phyloP scores from a whole-genome alignment of 2,888 invertebrate species.

The Melanchra persicariae region DNA sequence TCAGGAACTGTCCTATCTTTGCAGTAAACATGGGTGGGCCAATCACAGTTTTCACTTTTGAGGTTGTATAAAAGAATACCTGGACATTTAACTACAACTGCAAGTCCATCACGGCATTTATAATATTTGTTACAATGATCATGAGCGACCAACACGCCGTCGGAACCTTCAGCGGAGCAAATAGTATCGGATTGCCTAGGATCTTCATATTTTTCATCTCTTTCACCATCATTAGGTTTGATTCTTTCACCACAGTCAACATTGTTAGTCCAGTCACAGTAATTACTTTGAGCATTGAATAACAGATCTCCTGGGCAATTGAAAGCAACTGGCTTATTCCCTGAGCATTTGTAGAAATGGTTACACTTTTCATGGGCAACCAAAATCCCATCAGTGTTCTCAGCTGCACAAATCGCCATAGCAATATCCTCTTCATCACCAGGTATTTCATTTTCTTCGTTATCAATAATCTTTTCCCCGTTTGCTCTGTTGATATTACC shows the following conservation, averaged over 20 bases:
- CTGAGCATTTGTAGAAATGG: constrained; percentile 71
- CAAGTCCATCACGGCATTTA: constrained; percentile 68
- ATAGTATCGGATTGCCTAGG: constrained; percentile 69
- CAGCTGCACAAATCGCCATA: constrained; percentile 62
- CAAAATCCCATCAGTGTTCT: constrained; percentile 65
- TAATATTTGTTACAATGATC: constrained; percentile 75
- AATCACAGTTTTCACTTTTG: constrained; percentile 70
- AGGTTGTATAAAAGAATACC: constrained; percentile 70
- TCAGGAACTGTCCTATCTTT: constrained; percentile 64
- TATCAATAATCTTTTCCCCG: not conserved
- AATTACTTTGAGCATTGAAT: constrained; percentile 58
- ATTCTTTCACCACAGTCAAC: constrained; percentile 65
- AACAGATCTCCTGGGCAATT: constrained; percentile 64
- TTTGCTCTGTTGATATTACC: not conserved
- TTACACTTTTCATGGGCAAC: constrained; percentile 73
- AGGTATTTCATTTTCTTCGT: constrained; percentile 19
- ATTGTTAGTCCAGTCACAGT: constrained; percentile 66
- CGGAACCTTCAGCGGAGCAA: constrained; percentile 67
- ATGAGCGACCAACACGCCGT: constrained; percentile 72
- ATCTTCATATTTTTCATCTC: constrained; percentile 45
- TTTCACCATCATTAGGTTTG: constrained; percentile 8
- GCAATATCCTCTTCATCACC: not conserved
- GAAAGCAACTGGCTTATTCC: constrained; percentile 59
- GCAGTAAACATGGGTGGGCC: constrained; percentile 74
- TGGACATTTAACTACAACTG: constrained; percentile 68